Percentiles rank a stretch among this genome's conserved stretches.
Evolutionary conservation across 2,888 invertebrate species (phyloP).

Genomic region (Anthophora plumipes): DNA sequence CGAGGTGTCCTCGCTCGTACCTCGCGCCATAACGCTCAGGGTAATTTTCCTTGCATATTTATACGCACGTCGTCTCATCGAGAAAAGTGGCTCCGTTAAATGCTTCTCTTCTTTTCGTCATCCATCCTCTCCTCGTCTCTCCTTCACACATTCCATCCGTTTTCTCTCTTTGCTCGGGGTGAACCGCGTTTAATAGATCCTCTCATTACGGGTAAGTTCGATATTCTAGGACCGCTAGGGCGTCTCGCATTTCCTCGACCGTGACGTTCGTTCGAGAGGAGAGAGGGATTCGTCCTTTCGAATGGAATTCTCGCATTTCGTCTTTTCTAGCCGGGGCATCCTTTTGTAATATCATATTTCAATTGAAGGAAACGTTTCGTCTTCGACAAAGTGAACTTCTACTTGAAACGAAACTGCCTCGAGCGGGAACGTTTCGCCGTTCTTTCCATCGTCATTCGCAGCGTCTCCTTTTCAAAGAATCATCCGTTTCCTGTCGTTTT

Average conservation of each 20-base stretch:
- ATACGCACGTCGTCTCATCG: constrained; percentile 69
- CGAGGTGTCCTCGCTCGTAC: constrained; percentile 63
- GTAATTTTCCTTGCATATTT: constrained; percentile 75
- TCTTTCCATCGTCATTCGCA: neutral
- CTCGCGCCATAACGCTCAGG: constrained; percentile 56
- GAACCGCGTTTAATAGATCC: constrained; percentile 63
- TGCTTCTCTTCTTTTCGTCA: constrained; percentile 28
- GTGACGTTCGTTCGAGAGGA: neutral
- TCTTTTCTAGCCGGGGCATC: too few species aligned
- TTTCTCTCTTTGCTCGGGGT: neutral
- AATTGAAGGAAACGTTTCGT: constrained; percentile 4
- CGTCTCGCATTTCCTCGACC: constrained; percentile 9
- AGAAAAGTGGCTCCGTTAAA: constrained; percentile 66
- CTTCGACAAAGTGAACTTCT: neutral
- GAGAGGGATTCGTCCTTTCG: neutral
- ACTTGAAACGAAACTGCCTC: neutral
- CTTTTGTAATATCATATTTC: neutral
- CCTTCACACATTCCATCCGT: neutral
- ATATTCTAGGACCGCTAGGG: constrained; percentile 6
- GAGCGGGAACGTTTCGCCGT: neutral
- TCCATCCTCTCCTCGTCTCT: neutral
- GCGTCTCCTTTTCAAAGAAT: neutral
- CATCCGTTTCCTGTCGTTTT: neutral
- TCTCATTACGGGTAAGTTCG: constrained; percentile 33
- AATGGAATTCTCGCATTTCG: neutral